phyloP scores from a whole-genome alignment of 1,140 invertebrate species.

The Acromyrmex echinatior region DNA sequence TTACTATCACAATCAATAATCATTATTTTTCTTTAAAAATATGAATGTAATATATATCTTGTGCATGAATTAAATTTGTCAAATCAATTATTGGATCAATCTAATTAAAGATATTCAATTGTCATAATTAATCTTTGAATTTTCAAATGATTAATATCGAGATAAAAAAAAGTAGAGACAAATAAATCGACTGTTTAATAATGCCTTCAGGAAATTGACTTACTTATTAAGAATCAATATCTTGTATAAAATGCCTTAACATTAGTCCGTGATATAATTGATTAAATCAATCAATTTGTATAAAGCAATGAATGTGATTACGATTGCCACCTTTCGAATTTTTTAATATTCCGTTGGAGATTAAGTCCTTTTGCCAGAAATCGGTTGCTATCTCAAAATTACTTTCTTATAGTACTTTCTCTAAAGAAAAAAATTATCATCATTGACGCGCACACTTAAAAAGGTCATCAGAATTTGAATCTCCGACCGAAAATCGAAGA shows the following conservation, averaged over 20 bases:
- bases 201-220: background rate
- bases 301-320: conserved; percentile 8
- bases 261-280: conserved; percentile 6
- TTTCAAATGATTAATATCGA: background rate
- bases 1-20: conserved; percentile 1
- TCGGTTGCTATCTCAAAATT: no score
- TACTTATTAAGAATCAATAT: background rate
- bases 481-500: no score
- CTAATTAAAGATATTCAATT: background rate
- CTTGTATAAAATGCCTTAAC: conserved; percentile 22
- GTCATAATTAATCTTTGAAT: background rate
- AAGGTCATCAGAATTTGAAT: no score
- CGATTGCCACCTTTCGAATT: no score
- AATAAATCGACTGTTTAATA: conserved; percentile 21
- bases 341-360: no score
- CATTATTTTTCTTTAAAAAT: background rate
- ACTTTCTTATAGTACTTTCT: no score
- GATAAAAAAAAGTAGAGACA: background rate
- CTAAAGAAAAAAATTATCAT: no score
- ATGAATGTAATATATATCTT: background rate
- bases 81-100: background rate
- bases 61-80: background rate
- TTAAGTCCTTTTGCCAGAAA: no score
- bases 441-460: no score
- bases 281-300: conserved; percentile 14